Evolutionary conservation across 2,888 invertebrate species (phyloP).

Genomic region (Bellardia pandia): DNA sequence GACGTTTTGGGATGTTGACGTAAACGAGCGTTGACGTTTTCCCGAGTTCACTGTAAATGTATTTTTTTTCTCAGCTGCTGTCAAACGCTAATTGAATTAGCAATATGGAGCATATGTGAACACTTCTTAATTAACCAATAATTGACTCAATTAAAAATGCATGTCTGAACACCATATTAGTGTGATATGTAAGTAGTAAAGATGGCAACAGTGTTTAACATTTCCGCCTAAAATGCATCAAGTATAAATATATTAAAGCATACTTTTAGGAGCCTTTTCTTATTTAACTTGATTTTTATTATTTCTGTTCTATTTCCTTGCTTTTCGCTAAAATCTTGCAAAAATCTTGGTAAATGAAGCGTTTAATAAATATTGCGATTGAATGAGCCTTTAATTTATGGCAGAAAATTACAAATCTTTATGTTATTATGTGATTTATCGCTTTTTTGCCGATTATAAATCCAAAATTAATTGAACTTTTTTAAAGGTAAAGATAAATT

Average conservation of each 20-base stretch:
- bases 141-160: too few relatives aligned
- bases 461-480: too few relatives aligned
- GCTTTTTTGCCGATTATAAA: neutral
- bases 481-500: too few relatives aligned
- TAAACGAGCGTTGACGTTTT: too few relatives aligned
- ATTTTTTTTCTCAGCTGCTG: too few relatives aligned
- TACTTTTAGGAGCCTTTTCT: conserved; percentile 16
- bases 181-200: neutral
- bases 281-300: conserved; percentile 23
- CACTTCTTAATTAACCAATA: too few relatives aligned
- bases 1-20: too few relatives aligned
- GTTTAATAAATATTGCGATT: conserved; percentile 36
- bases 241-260: neutral
- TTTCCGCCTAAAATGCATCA: neutral
- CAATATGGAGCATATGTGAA: too few relatives aligned
- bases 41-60: too few relatives aligned
- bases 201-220: neutral
- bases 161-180: too few relatives aligned
- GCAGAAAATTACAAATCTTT: conserved; percentile 18
- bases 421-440: conserved; percentile 18
- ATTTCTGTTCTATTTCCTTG: neutral
- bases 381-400: conserved; percentile 34
- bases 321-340: neutral
- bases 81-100: too few relatives aligned
- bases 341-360: conserved; percentile 45